Evolutionary conservation across 2,888 invertebrate species (phyloP).

Genomic region (Orchesella flavescens): DNA sequence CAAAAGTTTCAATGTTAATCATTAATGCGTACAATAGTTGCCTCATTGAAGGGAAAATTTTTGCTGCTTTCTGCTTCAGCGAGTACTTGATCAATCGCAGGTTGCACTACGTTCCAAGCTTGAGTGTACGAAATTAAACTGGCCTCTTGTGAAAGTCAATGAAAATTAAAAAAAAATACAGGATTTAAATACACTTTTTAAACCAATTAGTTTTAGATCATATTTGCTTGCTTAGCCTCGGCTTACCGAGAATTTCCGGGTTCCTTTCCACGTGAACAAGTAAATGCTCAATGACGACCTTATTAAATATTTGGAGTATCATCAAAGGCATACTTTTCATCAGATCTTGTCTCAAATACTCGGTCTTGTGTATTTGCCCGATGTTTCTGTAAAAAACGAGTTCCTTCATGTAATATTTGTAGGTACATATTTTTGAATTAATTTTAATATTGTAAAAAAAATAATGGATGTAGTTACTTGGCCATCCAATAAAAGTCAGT

Average conservation of each 20-base stretch:
- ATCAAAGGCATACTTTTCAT: neutral
- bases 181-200: too few species aligned
- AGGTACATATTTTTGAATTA: too few species aligned
- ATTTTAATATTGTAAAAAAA: neutral
- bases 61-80: neutral
- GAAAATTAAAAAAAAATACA: too few species aligned
- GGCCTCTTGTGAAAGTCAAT: neutral
- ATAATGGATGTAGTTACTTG: too few species aligned
- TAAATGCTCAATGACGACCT: neutral
- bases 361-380: slow-evolving; percentile 14
- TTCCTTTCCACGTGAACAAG: neutral
- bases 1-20: too few species aligned
- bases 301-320: neutral
- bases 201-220: too few species aligned
- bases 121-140: neutral
- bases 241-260: too few species aligned
- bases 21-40: too few species aligned
- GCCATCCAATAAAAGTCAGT: neutral
- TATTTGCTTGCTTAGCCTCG: too few species aligned
- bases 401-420: too few species aligned
- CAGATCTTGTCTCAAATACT: too few species aligned
- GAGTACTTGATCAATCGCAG: neutral
- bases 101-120: neutral
- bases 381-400: slow-evolving; percentile 11
- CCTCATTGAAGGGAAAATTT: neutral